Base-by-base conservation (phyloP, 2,113 vertebrate genomes). In the Cygnus atratus region DNA sequence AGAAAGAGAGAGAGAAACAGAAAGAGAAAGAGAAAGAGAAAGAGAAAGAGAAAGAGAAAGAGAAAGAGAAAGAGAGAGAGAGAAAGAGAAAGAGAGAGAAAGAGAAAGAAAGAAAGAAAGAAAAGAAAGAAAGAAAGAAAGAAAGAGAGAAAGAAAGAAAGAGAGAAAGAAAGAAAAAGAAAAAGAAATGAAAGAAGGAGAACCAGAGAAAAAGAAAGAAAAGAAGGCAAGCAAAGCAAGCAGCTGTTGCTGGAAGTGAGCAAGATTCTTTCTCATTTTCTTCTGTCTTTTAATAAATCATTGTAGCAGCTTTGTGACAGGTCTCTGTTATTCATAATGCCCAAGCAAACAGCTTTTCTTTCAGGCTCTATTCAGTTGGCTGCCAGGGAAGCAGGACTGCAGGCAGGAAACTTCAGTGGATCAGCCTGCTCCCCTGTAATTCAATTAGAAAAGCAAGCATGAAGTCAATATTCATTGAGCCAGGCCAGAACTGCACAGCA, bases 401-500 rank as follows among this genome's bases (percentile, higher is more conserved):
- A 95, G 89, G 96, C 97, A 97, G 97, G 96, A 95, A 84, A 92
- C 97, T 95, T 77, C 65, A 74, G 94, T 90, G 91, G 92, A 89
- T 96, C 95, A 97, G 96, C 85, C 96, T 94, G 97, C 88, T 95
- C 33, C 82, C 86, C 97, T 92, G 93, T 98, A 98, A 98, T 98
- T 98, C 98, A 98, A 98, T 98, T 98, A 98, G 98, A 97, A 98
- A 98, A 98, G 98, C 95, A 96, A 98, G 98, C 97, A 97, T 95
- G 97, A 97, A 98, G 98, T 98, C 98, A 98, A 98, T 98, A 98
- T 98, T 98, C 97, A 98, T 97, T 96, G 97, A 66, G 1, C 74
- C 68, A 28, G 24, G 90, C 85, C 93, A 96, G 97, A 96, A 81
- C 93, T 50, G 84, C 58, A n/a, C 46, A 15, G 43, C 95, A 98